A percentile compares a stretch with the other conserved stretches of the same genome.
These are phyloP conservation scores for Indicator indicator DNA, from an alignment of 2,113 vertebrate genomes.

Conservation along the genomic window DNA sequence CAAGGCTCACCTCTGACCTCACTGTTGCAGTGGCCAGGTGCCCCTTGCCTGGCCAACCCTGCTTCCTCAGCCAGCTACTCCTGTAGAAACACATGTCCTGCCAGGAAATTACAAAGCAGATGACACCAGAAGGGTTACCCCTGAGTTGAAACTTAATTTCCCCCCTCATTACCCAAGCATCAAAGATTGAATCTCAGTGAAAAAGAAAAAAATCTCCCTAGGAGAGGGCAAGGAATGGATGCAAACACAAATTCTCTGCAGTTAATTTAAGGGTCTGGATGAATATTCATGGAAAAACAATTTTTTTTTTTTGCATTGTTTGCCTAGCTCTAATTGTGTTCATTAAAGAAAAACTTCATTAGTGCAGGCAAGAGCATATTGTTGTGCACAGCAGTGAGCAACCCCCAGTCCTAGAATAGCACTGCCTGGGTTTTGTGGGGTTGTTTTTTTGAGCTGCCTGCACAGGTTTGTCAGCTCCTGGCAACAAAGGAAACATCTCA, in stretches of 20 bases:
- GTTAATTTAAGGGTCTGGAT: background rate
- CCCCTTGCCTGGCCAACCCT: background rate
- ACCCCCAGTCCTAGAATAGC: conserved; percentile 45
- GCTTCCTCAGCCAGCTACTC: background rate
- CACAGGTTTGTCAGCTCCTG: conserved; percentile 17
- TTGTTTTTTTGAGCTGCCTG: background rate
- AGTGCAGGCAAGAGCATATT: conserved; percentile 22
- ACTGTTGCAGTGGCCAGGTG: background rate
- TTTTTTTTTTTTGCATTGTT: conserved; percentile 49
- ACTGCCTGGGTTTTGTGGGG: background rate
- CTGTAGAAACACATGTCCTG: background rate
- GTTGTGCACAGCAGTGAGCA: conserved; percentile 40
- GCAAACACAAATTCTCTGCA: background rate
- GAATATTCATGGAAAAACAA: conserved; percentile 51
- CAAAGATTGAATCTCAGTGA: background rate
- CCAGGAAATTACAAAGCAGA: background rate
- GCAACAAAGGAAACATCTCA: conserved; percentile 58
- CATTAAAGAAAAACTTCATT: conserved; percentile 64
- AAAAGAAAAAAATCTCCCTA: background rate
- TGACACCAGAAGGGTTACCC: background rate
- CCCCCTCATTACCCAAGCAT: conserved; percentile 34
- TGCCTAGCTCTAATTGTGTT: conserved; percentile 59
- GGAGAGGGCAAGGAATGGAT: background rate
- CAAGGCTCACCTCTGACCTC: background rate
- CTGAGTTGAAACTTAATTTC: conserved; percentile 19